Percentiles rank a stretch among this genome's conserved stretches.
phyloP scores from a whole-genome alignment of 2,888 invertebrate genomes.

The Heliconius charithonia region DNA sequence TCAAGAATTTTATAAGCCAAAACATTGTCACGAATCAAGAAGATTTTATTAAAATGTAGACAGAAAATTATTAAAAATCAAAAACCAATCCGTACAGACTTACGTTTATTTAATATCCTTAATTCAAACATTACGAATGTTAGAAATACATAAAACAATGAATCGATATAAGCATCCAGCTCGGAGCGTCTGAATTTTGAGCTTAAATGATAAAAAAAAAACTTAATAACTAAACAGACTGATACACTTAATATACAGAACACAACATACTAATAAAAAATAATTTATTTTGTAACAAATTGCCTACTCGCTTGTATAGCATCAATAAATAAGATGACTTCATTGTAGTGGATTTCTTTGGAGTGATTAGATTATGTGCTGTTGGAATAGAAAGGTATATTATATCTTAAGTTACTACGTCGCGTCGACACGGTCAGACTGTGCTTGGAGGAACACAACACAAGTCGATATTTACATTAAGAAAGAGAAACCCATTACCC shows the following conservation, averaged over 20 bases:
- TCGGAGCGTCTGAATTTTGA: conserved; percentile 62
- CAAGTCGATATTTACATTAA: conserved; percentile 45
- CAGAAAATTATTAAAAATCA: conserved; percentile 41
- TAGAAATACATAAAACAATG: conserved; percentile 66
- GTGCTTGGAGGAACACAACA: conserved; percentile 24
- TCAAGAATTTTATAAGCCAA: not conserved
- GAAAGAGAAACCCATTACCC: conserved; percentile 51
- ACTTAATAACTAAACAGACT: conserved; percentile 65
- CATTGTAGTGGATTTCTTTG: conserved; percentile 73
- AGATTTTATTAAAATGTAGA: not conserved
- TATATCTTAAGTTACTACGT: conserved; percentile 23
- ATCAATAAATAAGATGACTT: conserved; percentile 81
- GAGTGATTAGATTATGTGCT: conserved; percentile 49
- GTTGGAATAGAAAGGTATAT: conserved; percentile 24
- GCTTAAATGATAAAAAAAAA: conserved; percentile 68
- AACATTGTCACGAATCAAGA: not conserved
- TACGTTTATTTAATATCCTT: conserved; percentile 77
- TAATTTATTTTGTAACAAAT: conserved; percentile 78
- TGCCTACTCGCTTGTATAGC: conserved; percentile 71
- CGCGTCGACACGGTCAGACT: conserved; percentile 15
- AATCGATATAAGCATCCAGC: conserved; percentile 59
- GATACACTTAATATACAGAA: conserved; percentile 78
- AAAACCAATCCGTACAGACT: conserved; percentile 60
- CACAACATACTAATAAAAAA: conserved; percentile 72
- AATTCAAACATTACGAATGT: conserved; percentile 67